Base-by-base conservation (phyloP, 53 echinoderm and acorn worm genomes). In the Paelopatides confundens region DNA sequence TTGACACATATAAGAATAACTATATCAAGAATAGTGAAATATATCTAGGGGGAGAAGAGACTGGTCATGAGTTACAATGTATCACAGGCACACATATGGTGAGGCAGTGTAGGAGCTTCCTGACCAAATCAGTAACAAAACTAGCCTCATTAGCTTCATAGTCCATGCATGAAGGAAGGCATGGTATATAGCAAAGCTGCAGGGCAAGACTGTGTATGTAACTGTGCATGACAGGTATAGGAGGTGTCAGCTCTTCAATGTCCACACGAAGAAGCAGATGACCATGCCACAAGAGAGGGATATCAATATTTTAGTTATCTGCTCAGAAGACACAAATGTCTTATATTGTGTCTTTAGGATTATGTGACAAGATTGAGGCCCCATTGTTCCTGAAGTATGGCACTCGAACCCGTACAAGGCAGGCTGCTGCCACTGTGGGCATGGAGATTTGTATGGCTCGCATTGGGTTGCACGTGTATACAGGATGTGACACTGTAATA, bases 401-500 rank as follows among this genome's bases (percentile, higher is more conserved):
- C n/a, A n/a, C n/a, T n/a, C n/a, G n/a, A n/a, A 63, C 35, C 29
- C 36, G 76, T 3, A 85, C 43, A 21, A 85, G 85, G 52, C 54
- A 90, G 58, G 58, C 86, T 32, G 85, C 85, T 39, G 35, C 53
- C 52, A 33, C 85, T 63, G 31, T 64, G 43, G 82, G 82, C 17
- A 38, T 35, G 14, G 48, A 33, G 63, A 65, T 66, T 28, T 88
- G 88, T 65, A 23, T 28, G 4, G 81, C 82, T 18, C 68, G 81
- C 36, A 5, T 43, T 29, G 90, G 86, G 34, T 64, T 90, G 6
- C 90, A 85, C 54, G 85, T 76, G 24, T 71, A 69, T 24, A 85
- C 90, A 17, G 65, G 90, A n/a, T 90, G 85, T 62, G 90, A 90
- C 64, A 62, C 90, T 15, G 85, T 90, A n/a, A 90, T 85, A 85